Base-by-base conservation (phyloP, 2,113 vertebrate genomes). In the Taxidea taxus region DNA sequence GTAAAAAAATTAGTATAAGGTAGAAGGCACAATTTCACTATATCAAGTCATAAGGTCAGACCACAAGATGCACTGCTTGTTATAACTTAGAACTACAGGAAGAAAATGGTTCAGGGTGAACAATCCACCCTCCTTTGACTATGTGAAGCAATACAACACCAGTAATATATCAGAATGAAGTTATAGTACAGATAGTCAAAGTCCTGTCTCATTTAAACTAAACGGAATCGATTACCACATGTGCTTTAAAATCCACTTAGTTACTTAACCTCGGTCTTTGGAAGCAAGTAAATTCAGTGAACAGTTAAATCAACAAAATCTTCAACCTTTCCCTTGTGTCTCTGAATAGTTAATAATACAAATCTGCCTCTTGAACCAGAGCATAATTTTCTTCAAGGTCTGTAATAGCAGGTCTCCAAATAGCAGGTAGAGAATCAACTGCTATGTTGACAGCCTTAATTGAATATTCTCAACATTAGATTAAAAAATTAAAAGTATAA, bases 171-270 rank as follows among this genome's bases (percentile, higher is more conserved):
- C 0, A 75, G 64, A 93, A 7, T 87, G 12, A 97, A 97, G 44
- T 94, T 91, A 83, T 94, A 96, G 74, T 51, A 80, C 15, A 83
- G 9, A 64, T 7, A 60, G 20, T 39, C 51, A 58, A 89, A 68
- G 49, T 94, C n/a, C 23, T 78, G 14, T 89, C 15, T 97, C 64
- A 97, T 97, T 97, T 93, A 97, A 97, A 97, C 64, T 49, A 98
- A 95, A 97, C 37, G 91, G 27, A 84, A 93, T 91, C 77, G 89
- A 85, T 92, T 94, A 90, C 2, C 66, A 94, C 94, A 34, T n/a
- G 27, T 81, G 80, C 47, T 88, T 97, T 98, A 97, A 97, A 97
- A 95, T 54, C 89, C 1, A n/a, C 27, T 97, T 98, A 89, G n/a
- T 75, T 91, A 51, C 80, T 96, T 97, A 86, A 94, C 3, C 74